Percentiles rank a stretch among this genome's conserved stretches.
Conservation (phyloP, 1,140 invertebrate species). For the Ylistrum balloti region DNA sequence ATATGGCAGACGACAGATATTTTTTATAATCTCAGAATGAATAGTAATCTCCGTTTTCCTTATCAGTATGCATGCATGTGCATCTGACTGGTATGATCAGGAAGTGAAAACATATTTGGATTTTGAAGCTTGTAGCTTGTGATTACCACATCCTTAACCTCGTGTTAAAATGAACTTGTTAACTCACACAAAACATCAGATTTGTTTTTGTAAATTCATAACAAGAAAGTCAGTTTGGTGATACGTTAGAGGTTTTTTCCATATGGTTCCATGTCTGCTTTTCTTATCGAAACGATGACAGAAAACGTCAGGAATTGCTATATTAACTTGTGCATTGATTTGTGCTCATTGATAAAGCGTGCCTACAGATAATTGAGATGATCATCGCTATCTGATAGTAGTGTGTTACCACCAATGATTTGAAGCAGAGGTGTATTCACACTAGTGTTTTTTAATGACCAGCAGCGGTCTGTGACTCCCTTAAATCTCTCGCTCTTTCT, state of each 20-base stretch:
- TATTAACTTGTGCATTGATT: not conserved
- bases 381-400: not conserved
- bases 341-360: not conserved
- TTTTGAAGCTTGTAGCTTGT: not conserved
- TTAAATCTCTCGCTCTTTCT: not conserved
- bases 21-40: constrained; percentile 15
- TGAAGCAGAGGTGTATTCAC: constrained; percentile 31
- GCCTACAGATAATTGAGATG: not conserved
- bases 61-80: constrained; percentile 36
- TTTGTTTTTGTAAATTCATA: not conserved
- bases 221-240: not conserved
- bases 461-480: not conserved
- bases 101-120: not conserved
- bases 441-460: not conserved
- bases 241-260: not conserved
- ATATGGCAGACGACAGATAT: constrained; percentile 33
- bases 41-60: constrained; percentile 22
- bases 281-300: not conserved
- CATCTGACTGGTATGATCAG: not conserved
- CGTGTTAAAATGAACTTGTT: not conserved
- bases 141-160: not conserved
- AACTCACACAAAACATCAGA: not conserved
- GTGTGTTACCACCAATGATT: not conserved
- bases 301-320: not conserved
- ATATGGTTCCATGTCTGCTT: not conserved